These are phyloP conservation scores for Brachionus calyciflorus DNA, from an alignment of 1,140 invertebrate genomes.

Conservation along the genomic window DNA sequence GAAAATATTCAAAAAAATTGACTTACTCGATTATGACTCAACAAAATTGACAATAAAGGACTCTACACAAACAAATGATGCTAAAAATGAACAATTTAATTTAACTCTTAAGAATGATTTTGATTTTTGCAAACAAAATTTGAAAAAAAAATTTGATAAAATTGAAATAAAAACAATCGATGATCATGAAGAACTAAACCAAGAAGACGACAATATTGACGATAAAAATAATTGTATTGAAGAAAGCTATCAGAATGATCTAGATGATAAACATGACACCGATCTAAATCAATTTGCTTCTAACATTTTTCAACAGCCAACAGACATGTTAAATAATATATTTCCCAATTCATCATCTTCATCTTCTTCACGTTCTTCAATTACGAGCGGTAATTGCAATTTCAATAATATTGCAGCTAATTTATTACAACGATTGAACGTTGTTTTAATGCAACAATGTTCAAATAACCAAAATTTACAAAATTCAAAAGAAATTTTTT, in stretches of 20 bases:
- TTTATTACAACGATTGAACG: conserved; percentile 10
- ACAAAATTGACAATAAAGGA: not conserved
- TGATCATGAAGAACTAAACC: not conserved
- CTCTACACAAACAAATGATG: too few relatives aligned
- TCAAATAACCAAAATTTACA: not conserved
- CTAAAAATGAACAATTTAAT: too few relatives aligned
- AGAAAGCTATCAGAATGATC: not conserved
- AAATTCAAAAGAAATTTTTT: not conserved
- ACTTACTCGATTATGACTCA: not conserved
- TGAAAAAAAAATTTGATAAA: not conserved
- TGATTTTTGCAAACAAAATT: not conserved
- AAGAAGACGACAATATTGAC: not conserved
- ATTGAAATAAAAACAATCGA: not conserved
- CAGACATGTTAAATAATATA: not conserved
- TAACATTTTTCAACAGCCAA: conserved; percentile 6
- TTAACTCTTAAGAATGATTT: not conserved
- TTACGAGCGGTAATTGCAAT: not conserved
- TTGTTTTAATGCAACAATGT: not conserved
- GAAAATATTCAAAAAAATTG: conserved; percentile 28
- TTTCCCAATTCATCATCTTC: not conserved
- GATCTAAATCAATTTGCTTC: not conserved
- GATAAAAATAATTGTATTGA: not conserved
- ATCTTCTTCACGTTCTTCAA: not conserved
- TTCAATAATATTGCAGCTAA: conserved; percentile 21
- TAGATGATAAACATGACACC: not conserved